Conservation (phyloP, 2,797 vertebrate genomes). For the Sebastes steindachneri region DNA sequence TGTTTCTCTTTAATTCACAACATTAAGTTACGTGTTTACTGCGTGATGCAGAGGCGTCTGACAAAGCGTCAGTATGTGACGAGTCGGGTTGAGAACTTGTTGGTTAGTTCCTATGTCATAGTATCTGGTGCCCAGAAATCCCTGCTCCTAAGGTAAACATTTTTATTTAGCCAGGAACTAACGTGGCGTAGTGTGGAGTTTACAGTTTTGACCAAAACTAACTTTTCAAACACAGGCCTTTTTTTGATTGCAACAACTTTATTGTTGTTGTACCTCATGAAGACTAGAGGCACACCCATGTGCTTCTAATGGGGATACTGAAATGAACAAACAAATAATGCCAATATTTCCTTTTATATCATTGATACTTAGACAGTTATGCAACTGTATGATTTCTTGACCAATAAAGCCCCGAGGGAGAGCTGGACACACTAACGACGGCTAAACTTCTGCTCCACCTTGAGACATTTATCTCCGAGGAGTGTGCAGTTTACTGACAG, state of each 20-base stretch:
- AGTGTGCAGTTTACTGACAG: conserved; percentile 30
- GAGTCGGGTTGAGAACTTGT: no score
- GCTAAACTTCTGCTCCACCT: conserved; percentile 4
- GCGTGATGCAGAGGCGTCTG: no score
- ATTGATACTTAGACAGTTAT: background rate
- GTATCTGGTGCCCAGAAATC: background rate
- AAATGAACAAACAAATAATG: background rate
- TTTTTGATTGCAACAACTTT: background rate
- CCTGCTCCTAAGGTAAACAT: background rate
- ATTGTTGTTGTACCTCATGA: background rate
- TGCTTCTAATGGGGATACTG: no score
- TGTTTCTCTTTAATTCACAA: no score
- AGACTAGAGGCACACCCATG: no score
- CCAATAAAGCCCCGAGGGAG: background rate
- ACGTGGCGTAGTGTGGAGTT: background rate
- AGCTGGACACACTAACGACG: background rate
- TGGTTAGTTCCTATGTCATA: background rate
- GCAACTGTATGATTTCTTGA: background rate
- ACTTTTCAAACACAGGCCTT: background rate
- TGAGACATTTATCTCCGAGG: conserved; percentile 8
- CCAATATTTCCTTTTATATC: background rate
- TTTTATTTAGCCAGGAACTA: background rate
- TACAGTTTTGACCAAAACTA: background rate
- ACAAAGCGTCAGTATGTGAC: no score
- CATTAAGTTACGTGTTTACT: no score